Base-by-base conservation (phyloP, 2,797 vertebrate species). In the Hapalemur alaotrensis region DNA sequence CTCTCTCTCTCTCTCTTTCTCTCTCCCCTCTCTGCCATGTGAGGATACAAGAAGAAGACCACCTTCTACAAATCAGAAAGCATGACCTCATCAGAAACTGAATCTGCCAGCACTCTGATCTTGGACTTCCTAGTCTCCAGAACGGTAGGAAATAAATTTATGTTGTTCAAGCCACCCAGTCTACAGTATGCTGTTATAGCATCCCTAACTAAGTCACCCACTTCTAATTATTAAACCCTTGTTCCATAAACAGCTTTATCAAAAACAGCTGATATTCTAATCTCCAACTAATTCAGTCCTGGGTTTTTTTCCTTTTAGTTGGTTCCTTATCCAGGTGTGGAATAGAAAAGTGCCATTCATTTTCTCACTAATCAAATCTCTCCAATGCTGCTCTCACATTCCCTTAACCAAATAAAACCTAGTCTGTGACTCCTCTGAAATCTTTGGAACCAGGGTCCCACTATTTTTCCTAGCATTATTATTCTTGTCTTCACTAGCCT, bases 371-470 rank as follows among this genome's bases (percentile, higher is more conserved):
- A 80, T 73, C 85, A 91, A 86, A 30, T 70, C 20, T 81, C 30
- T 18, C 38, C 46, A 54, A 57, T 23, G 65, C 32, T 91, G 13
- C 17, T 73, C 22, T 91, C 69, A 61, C 5, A 95, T 69, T 94
- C 25, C n/a, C 25, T 46, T 83, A 91, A 30, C 30, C 35, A 96
- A 80, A 81, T 59, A 81, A 96, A 93, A 78, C 11, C 59, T n/a
- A 6, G 25, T 75, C n/a, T 63, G 70, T 61, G 89, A 83, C 41
- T 75, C 65, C 57, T 84, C 73, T 61, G 12, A 91, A 50, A 73
- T 91, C 57, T 88, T 23, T 65, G 70, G 50, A 96, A 94, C n/a
- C 35, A 95, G 2, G 13, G 22, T 65, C 13, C 38, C 32, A 38
- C 6, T 43, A 75, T n/a, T 63, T 69, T 46, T n/a, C 11, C 82